Base-by-base conservation (phyloP, 2,888 invertebrate species). In the Pammene fasciana region DNA sequence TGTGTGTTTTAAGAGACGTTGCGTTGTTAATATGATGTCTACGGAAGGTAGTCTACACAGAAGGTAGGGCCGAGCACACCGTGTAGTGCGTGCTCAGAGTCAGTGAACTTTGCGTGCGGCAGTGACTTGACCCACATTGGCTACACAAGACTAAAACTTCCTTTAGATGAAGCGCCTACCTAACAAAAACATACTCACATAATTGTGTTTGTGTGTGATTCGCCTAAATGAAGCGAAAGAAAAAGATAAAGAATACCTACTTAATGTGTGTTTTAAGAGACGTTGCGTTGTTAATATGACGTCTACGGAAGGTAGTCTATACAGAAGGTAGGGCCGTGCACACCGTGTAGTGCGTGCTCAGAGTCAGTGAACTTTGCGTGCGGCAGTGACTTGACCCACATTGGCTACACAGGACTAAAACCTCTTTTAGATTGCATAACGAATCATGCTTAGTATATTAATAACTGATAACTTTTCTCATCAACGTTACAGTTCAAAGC, bases 81-180 rank as follows among this genome's bases (percentile, higher is more conserved):
- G n/a, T 43, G 57, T 65, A 68, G 68, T 68, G 68, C 64, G 68
- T 68, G 64, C 52, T 59, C 26, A 26, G 9, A 61, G 57, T 59
- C 68, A 52, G 18, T 65, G 57, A 68, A 52, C 64, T 38, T 68
- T 52, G 57, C 64, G 68, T 64, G 68, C 36, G 57, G 57, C 65
- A 57, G 48, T 45, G 67, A 61, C 67, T 67, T 67, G 67, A 68
- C 68, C 68, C 45, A 68, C 52, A 68, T 68, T 6, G 48, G n/a
- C 18, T 16, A 43, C 18, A 18, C 13, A 41, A 14, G n/a, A 11
- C 38, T 38, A 1, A 14, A 18, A 55, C 55, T 14, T 38, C 18
- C 38, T 48, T 61, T 60, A 60, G 16, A 14, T 57, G n/a, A n/a
- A n/a, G n/a, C n/a, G n/a, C n/a, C n/a, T n/a, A n/a, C n/a, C n/a